Evolutionary conservation across 1,140 invertebrate species (phyloP).

Genomic region (Magallana gigas): DNA sequence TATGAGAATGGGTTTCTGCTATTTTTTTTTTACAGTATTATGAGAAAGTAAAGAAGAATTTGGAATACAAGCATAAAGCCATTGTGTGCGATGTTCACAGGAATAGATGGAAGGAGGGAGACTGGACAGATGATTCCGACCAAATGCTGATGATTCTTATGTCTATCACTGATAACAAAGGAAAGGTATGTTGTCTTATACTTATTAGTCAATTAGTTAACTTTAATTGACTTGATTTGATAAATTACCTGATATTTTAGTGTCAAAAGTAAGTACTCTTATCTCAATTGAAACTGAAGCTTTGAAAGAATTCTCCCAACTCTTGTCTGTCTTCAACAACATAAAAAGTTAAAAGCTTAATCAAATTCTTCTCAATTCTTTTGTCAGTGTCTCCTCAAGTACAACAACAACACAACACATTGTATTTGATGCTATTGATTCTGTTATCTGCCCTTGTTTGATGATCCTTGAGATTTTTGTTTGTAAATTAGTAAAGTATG

Average conservation of each 20-base stretch:
- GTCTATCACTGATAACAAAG: slow-evolving; percentile 64
- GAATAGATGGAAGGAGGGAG: slow-evolving; percentile 66
- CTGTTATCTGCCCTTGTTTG: neutral
- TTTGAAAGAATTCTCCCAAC: too few species aligned
- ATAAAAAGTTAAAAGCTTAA: too few species aligned
- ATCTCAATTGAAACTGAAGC: too few species aligned
- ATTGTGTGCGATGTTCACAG: slow-evolving; percentile 69
- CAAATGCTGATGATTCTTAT: slow-evolving; percentile 71
- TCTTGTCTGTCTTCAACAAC: too few species aligned
- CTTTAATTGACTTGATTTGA: neutral
- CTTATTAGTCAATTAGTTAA: too few species aligned
- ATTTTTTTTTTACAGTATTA: slow-evolving; percentile 62
- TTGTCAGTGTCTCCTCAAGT: too few species aligned
- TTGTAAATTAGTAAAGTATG: neutral
- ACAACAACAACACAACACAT: slow-evolving; percentile 64
- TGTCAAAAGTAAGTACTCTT: too few species aligned
- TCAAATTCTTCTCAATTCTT: too few species aligned
- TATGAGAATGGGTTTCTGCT: too few species aligned
- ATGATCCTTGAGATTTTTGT: too few species aligned
- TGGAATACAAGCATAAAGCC: slow-evolving; percentile 64
- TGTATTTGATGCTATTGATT: slow-evolving; percentile 72
- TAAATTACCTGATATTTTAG: too few species aligned
- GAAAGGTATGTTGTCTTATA: slow-evolving; percentile 59
- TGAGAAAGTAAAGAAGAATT: slow-evolving; percentile 56
- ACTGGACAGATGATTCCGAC: slow-evolving; percentile 75